phyloP scores from a whole-genome alignment of 2,797 vertebrate species.

The Distichodus sexfasciatus region DNA sequence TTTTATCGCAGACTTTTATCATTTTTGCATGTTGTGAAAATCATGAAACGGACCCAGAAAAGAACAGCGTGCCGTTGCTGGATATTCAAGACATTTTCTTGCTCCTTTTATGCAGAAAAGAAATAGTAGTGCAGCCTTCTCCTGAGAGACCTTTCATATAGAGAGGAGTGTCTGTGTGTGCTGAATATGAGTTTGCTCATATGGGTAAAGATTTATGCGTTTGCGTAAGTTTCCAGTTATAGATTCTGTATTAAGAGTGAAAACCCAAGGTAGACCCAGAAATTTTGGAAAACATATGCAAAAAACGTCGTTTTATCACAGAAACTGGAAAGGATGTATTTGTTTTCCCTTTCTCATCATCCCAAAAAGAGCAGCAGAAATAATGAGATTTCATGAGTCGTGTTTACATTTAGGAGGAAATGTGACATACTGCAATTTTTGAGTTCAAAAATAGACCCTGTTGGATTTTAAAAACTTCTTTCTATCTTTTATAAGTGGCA shows the following conservation, averaged over 20 bases:
- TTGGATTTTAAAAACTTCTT: constrained; percentile 34
- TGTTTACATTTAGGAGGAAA: constrained; percentile 30
- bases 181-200: not conserved
- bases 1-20: not conserved
- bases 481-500: constrained; percentile 8
- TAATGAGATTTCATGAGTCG: constrained; percentile 48
- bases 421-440: constrained; percentile 9
- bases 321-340: constrained; percentile 44
- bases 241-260: constrained; percentile 12
- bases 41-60: not conserved
- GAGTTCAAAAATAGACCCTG: constrained; percentile 39
- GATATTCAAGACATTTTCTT: not conserved
- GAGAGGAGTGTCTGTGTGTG: not conserved
- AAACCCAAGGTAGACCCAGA: constrained; percentile 11
- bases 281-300: constrained; percentile 29
- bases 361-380: constrained; percentile 39
- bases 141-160: too few species aligned
- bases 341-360: constrained; percentile 31
- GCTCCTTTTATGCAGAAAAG: too few species aligned
- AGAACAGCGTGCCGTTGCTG: too few species aligned
- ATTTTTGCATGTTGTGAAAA: not conserved
- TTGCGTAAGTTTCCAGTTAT: not conserved
- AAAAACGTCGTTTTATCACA: too few species aligned
- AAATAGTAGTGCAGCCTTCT: not conserved
- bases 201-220: not conserved